phyloP scores from a whole-genome alignment of 2,113 vertebrate genomes.

The Meleagris gallopavo region DNA sequence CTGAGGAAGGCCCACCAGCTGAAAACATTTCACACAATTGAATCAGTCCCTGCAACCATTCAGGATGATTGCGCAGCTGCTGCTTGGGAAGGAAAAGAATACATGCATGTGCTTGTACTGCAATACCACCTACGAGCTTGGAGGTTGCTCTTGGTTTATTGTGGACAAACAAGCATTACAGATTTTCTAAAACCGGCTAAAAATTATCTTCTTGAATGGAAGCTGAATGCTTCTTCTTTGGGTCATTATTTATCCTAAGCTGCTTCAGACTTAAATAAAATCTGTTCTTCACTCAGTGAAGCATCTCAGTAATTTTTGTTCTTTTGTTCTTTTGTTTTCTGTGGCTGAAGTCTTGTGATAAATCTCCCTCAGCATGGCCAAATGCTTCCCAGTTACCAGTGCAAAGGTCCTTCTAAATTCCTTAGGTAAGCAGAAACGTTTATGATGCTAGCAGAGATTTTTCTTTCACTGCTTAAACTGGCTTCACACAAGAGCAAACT shows the following conservation, averaged over 20 bases:
- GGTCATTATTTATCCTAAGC: neutral
- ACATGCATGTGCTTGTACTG: neutral
- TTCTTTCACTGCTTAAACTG: neutral
- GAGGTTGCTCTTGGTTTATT: neutral
- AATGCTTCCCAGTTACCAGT: neutral
- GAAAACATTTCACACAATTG: neutral
- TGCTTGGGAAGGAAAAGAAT: neutral
- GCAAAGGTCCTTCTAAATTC: neutral
- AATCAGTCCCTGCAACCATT: neutral
- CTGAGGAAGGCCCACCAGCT: neutral
- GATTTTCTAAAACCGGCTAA: neutral
- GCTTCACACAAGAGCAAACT: neutral
- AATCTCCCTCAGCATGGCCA: neutral
- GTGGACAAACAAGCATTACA: neutral
- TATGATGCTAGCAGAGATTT: neutral
- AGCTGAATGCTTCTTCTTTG: neutral
- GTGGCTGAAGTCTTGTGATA: neutral
- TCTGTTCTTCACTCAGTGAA: neutral
- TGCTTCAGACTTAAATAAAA: neutral
- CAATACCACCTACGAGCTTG: neutral
- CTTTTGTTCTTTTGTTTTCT: neutral
- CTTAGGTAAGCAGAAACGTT: neutral
- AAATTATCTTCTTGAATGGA: neutral
- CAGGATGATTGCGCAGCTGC: neutral
- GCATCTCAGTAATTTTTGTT: neutral